A percentile compares a stretch with the other conserved stretches of the same genome.
These are phyloP conservation scores for Desmodus rotundus DNA, from an alignment of 2,113 vertebrate genomes.

Conservation along the genomic window DNA sequence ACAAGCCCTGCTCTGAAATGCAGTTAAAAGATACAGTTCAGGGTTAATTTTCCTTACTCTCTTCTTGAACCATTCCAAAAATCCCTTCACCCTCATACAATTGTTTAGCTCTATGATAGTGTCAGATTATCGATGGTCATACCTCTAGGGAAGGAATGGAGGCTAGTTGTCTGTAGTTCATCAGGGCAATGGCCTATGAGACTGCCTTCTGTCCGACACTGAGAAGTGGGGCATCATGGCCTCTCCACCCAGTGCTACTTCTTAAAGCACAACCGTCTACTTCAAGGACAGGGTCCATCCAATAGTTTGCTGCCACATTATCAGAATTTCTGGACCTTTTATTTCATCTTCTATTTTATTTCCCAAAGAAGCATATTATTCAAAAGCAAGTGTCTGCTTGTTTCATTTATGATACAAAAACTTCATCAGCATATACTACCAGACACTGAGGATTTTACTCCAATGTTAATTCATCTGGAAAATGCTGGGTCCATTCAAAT, in stretches of 20 bases:
- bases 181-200: neutral
- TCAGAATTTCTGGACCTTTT: constrained; percentile 20
- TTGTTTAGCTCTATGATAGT: neutral
- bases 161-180: neutral
- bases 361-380: neutral
- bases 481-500: neutral
- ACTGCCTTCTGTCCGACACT: neutral
- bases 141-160: neutral
- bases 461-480: neutral
- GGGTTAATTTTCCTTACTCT: constrained; percentile 42
- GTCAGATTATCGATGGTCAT: neutral
- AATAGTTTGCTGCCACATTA: neutral
- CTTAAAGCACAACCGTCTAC: neutral
- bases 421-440: neutral
- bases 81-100: neutral
- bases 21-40: constrained; percentile 19
- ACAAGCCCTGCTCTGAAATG: constrained; percentile 35
- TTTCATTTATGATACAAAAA: constrained; percentile 1
- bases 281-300: neutral
- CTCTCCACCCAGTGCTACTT: neutral
- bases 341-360: constrained; percentile 14
- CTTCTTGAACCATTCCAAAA: constrained; percentile 68
- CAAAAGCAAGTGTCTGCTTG: neutral
- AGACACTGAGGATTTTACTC: neutral
- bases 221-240: neutral